A percentile compares a stretch with the other conserved stretches of the same genome.
These are phyloP conservation scores for Prunella himalayana DNA, from an alignment of 2,113 vertebrate genomes.

Conservation along the genomic window DNA sequence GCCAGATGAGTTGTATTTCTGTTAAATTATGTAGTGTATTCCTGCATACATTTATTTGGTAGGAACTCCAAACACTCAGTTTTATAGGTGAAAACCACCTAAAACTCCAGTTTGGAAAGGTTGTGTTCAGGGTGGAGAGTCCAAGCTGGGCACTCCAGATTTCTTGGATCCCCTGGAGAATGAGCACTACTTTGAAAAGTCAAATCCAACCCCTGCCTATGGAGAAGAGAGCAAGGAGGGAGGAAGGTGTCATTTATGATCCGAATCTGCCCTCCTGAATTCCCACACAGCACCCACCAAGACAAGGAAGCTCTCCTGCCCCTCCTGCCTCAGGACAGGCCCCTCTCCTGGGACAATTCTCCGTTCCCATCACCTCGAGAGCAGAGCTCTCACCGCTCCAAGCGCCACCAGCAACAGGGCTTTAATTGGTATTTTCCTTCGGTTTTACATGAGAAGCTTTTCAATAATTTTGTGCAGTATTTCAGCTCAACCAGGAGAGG, in stretches of 20 bases:
- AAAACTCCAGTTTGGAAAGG: background rate
- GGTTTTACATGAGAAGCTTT: conserved; percentile 18
- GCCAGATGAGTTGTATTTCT: background rate
- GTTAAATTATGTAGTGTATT: background rate
- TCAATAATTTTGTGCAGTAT: conserved; percentile 31
- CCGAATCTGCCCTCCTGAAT: rapidly evolving
- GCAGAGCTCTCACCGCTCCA: rapidly evolving
- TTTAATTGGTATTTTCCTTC: background rate
- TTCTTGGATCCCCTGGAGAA: rapidly evolving
- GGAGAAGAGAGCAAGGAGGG: background rate
- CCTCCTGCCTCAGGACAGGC: background rate
- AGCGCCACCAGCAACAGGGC: background rate
- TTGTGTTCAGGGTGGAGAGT: rapidly evolving
- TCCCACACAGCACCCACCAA: rapidly evolving
- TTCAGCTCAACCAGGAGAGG: conserved; percentile 31
- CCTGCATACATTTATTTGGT: background rate
- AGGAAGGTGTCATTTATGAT: rapidly evolving
- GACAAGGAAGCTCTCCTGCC: rapidly evolving
- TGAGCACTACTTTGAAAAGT: background rate
- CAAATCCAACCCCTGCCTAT: rapidly evolving
- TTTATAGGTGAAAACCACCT: background rate
- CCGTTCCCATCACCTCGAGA: rapidly evolving
- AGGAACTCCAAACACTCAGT: background rate
- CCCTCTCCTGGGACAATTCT: background rate
- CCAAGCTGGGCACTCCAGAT: background rate